Conservation (phyloP, 2,888 invertebrate genomes). For the Drosophila meridiana region DNA sequence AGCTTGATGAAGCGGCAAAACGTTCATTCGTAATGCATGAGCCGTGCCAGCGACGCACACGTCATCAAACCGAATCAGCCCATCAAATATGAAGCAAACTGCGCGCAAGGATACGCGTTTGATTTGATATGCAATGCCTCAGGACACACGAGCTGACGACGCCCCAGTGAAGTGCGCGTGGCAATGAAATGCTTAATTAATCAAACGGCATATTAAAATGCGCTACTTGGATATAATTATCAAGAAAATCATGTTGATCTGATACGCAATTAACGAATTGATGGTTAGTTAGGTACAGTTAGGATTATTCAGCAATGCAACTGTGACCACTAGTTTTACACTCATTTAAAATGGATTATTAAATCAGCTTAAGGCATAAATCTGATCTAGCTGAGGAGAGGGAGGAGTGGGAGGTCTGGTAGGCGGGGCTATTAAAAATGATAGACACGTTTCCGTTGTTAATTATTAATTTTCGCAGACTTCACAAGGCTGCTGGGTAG, state of each 20-base stretch:
- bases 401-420: background rate
- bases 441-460: slow-evolving; percentile 77
- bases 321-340: background rate
- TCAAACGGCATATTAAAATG: background rate
- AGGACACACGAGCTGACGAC: too few relatives aligned
- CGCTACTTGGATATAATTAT: slow-evolving; percentile 1
- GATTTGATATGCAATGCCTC: slow-evolving; percentile 27
- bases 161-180: background rate
- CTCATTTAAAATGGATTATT: slow-evolving; percentile 36
- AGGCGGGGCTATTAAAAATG: slow-evolving; percentile 62
- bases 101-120: background rate
- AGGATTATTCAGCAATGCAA: background rate
- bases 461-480: slow-evolving; percentile 78
- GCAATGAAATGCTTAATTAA: background rate
- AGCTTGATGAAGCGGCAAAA: slow-evolving; percentile 39
- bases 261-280: background rate
- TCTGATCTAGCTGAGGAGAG: slow-evolving; percentile 16
- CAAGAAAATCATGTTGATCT: background rate
- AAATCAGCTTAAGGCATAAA: slow-evolving; percentile 34
- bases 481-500: slow-evolving; percentile 36
- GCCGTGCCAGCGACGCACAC: slow-evolving; percentile 4
- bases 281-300: background rate
- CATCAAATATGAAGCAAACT: slow-evolving; percentile 22
- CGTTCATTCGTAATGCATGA: slow-evolving; percentile 45
- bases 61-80: slow-evolving; percentile 5